These are phyloP conservation scores for Olivierus martensii DNA, from an alignment of 1,140 invertebrate species.

Conservation along the genomic window DNA sequence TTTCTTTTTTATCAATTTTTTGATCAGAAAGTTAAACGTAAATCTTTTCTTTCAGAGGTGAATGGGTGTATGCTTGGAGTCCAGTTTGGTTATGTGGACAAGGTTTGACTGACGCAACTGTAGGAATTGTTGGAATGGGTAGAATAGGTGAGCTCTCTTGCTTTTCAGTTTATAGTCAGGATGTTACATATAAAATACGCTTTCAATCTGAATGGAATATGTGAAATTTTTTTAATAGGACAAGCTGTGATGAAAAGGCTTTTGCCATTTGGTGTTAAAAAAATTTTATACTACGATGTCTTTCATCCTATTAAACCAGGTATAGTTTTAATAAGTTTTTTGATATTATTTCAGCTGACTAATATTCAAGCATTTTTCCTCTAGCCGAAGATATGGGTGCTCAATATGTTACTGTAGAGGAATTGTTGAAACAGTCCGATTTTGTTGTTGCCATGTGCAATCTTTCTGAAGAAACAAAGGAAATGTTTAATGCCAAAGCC, in stretches of 20 bases:
- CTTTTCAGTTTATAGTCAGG: too few relatives aligned
- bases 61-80: conserved; percentile 19
- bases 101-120: conserved; percentile 14
- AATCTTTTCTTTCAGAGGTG: conserved; percentile 5
- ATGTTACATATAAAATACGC: too few relatives aligned
- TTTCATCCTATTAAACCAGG: conserved; percentile 18
- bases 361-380: too few relatives aligned
- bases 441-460: conserved; percentile 57
- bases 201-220: conserved; percentile 39
- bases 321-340: not conserved
- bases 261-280: conserved; percentile 22
- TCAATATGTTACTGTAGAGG: conserved; percentile 51
- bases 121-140: conserved; percentile 43
- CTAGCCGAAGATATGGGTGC: conserved; percentile 44
- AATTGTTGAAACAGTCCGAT: conserved; percentile 54
- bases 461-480: conserved; percentile 55
- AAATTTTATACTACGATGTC: conserved; percentile 27
- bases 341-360: too few relatives aligned
- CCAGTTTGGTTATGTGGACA: conserved; percentile 19
- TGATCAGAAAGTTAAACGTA: not conserved
- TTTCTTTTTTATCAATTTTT: not conserved
- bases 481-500: conserved; percentile 54
- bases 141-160: conserved; percentile 29
- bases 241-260: conserved; percentile 31
- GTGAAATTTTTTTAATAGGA: conserved; percentile 23